These are phyloP conservation scores for Cetoscarus ocellatus DNA, from an alignment of 2,797 vertebrate species.

Conservation along the genomic window DNA sequence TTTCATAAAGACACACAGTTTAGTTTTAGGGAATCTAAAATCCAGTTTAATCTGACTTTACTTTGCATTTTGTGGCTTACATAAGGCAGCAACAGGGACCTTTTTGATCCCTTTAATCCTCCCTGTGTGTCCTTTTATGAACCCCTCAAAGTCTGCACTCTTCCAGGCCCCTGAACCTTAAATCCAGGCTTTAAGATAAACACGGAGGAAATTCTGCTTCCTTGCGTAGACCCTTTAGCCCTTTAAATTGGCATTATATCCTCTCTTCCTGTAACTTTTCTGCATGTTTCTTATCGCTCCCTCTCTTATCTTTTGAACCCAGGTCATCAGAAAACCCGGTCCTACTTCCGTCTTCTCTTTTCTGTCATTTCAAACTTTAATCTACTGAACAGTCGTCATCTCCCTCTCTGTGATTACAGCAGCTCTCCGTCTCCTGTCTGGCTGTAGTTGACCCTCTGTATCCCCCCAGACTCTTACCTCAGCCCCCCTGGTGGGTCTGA, in stretches of 20 bases:
- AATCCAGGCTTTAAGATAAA: conserved; percentile 68
- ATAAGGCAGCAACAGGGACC: conserved; percentile 42
- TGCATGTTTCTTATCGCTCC: conserved; percentile 4
- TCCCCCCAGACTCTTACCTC: conserved; percentile 59
- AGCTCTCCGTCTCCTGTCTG: conserved; percentile 57
- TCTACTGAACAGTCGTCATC: conserved; percentile 49
- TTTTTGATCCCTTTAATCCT: conserved; percentile 62
- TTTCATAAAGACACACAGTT: neutral
- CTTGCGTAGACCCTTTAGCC: conserved; percentile 26
- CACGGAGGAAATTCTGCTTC: conserved; percentile 47
- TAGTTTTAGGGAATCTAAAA: conserved; percentile 39
- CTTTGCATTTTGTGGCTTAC: conserved; percentile 29
- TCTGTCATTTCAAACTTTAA: conserved; percentile 46
- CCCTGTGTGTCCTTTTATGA: conserved; percentile 57
- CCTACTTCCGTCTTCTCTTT: conserved; percentile 17
- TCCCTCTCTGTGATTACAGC: conserved; percentile 57
- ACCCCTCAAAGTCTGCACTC: conserved; percentile 45
- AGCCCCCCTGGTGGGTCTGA: conserved; percentile 42
- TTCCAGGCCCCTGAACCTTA: conserved; percentile 44
- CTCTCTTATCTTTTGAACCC: conserved; percentile 34
- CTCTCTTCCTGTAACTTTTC: conserved; percentile 38
- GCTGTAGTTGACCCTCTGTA: conserved; percentile 41
- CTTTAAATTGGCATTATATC: conserved; percentile 39
- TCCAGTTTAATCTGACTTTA: conserved; percentile 39
- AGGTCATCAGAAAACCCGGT: conserved; percentile 32